Evolutionary conservation across 2,113 vertebrate species (phyloP), one percentile per base, ranked within the genome.

Genomic region (Eidolon helvum): DNA sequence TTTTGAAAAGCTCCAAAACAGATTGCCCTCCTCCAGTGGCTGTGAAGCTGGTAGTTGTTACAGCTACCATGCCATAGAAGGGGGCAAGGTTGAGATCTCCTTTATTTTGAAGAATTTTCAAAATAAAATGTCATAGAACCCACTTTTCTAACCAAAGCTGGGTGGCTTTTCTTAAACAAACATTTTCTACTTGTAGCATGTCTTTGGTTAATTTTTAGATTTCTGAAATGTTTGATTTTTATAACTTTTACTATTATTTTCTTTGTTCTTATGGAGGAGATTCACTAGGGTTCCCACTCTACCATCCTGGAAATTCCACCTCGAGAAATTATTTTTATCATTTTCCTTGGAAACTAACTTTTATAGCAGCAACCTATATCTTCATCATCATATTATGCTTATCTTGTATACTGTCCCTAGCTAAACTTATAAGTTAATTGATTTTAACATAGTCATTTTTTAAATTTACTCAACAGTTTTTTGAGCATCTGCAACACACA

Each of bases 281-380:
- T 11, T 94, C 90, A 40, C 35, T 38, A 79, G 61, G 10, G 6
- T 45, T 74, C 40, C 86, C 78, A 84, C 4, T 74, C 24, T 78
- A 9, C 2, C 48, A 75, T 35, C 78, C 43, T 28, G 35, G 14
- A 96, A 74, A 50, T 92, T 84, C 63, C 3, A 78, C 18, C 18
- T 85, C 7, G 82, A 69, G 7, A 26, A 45, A 78, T 72, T 72
- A 72, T 90, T 71, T 94, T 69, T 35, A 75, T 77, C 18, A 50
- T 4, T 95, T 87, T 90, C 4, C 24, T 90, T 94, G 4, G 18
- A 92, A 71, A 90, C 43, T 69, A 53, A 71, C 28, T 50, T 95
- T 79, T 75, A 38, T 55, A 77, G 55, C 50, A 69, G 19, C 15
- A 87, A 26, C 2, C 12, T 74, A 1, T 48, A 66, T 45, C 12